Conservation (phyloP, 2,797 vertebrate genomes). For the Malacoraja senta region DNA sequence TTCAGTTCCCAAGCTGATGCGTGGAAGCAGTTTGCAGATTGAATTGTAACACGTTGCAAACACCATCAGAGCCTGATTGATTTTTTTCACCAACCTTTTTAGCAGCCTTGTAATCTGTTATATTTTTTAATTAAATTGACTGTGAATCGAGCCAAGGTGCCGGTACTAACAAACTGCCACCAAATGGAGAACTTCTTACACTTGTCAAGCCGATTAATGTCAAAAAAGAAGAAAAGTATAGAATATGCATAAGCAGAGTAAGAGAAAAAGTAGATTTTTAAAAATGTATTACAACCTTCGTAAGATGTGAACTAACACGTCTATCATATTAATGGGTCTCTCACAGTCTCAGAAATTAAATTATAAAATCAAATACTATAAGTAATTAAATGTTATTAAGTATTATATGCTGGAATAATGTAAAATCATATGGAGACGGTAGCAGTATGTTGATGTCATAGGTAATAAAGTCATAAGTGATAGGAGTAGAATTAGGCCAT, state of each 20-base stretch:
- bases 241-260: background rate
- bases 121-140: conserved; percentile 64
- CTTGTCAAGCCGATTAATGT: conserved; percentile 35
- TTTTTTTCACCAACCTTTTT: conserved; percentile 51
- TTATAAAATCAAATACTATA: background rate
- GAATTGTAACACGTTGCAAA: conserved; percentile 34
- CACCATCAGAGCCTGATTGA: conserved; percentile 57
- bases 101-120: conserved; percentile 57
- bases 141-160: conserved; percentile 54
- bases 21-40: conserved; percentile 28
- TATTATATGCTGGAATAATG: background rate
- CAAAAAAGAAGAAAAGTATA: conserved; percentile 21
- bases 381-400: background rate
- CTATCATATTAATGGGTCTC: background rate
- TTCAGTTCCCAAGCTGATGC: background rate
- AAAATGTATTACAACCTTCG: background rate
- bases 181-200: conserved; percentile 43
- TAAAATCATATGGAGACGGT: too few relatives aligned
- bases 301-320: background rate
- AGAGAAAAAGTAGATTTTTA: background rate
- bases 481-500: too few relatives aligned
- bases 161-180: conserved; percentile 49
- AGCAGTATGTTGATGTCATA: too few relatives aligned
- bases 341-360: background rate
- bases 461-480: too few relatives aligned